Conservation (phyloP, 2,888 invertebrate genomes). For the Chirona hameri region DNA sequence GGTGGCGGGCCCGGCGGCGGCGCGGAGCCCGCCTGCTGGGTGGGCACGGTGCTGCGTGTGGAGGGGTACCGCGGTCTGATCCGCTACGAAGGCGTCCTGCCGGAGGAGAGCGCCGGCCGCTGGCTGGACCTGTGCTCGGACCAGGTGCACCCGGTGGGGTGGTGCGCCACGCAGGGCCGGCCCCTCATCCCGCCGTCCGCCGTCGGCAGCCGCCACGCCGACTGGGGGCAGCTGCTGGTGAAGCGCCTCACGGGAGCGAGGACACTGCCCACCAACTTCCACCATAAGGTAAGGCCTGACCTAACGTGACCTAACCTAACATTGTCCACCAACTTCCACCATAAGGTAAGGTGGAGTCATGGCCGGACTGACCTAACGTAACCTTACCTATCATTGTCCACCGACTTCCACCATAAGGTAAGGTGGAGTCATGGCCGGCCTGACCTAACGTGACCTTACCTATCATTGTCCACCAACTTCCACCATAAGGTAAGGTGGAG, state of each 20-base stretch:
- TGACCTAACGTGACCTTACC: no score
- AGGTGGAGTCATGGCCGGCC: neutral
- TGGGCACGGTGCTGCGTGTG: slow-evolving; percentile 68
- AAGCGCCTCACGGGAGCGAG: slow-evolving; percentile 90
- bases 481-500: neutral
- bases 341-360: slow-evolving; percentile 65
- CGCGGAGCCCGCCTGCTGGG: slow-evolving; percentile 82
- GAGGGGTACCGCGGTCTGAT: slow-evolving; percentile 57
- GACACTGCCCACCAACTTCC: slow-evolving; percentile 88
- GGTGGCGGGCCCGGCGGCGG: slow-evolving; percentile 34
- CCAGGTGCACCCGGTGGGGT: slow-evolving; percentile 94
- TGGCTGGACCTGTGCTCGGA: slow-evolving; percentile 94
- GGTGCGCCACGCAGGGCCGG: slow-evolving; percentile 94
- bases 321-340: slow-evolving; percentile 88
- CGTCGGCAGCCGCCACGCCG: slow-evolving; percentile 68
- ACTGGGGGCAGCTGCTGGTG: slow-evolving; percentile 94
- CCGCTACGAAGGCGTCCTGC: slow-evolving; percentile 87
- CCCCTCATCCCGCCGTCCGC: slow-evolving; percentile 80
- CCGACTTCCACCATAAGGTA: slow-evolving; percentile 85
- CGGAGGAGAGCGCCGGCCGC: slow-evolving; percentile 83
- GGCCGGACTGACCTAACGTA: slow-evolving; percentile 54
- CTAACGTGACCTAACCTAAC: slow-evolving; percentile 58
- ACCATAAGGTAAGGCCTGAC: slow-evolving; percentile 71
- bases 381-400: slow-evolving; percentile 64
- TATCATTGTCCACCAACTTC: neutral